Percentiles rank a stretch among this genome's conserved stretches.
Evolutionary conservation across 2,888 invertebrate species (phyloP).

Genomic region (Andrena trimmerana): DNA sequence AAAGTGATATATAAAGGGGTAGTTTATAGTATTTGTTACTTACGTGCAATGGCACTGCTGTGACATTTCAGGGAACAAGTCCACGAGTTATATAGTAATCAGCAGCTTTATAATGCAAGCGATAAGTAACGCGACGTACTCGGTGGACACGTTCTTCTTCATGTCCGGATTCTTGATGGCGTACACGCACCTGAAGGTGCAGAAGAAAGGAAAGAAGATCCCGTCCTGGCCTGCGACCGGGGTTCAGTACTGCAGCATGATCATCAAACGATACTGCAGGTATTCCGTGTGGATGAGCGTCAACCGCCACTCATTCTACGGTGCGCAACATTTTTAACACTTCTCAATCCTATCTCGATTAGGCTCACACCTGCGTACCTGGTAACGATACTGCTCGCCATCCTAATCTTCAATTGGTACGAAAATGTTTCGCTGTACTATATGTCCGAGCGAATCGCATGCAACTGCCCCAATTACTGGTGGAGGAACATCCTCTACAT

Average conservation of each 20-base stretch:
- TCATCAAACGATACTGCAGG: slow-evolving; percentile 80
- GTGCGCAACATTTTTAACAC: not conserved
- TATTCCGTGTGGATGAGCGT: not conserved
- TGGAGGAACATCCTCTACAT: too few species aligned
- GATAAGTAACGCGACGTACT: slow-evolving; percentile 84
- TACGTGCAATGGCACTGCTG: not conserved
- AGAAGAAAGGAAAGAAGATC: slow-evolving; percentile 17
- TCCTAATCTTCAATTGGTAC: too few species aligned
- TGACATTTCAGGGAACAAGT: slow-evolving; percentile 80
- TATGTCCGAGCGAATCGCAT: too few species aligned
- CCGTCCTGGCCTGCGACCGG: slow-evolving; percentile 47
- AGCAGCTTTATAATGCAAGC: slow-evolving; percentile 83
- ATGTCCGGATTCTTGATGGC: slow-evolving; percentile 82
- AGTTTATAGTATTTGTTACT: too few species aligned
- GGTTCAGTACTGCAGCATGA: slow-evolving; percentile 67
- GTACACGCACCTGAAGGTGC: slow-evolving; percentile 70
- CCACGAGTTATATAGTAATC: slow-evolving; percentile 79
- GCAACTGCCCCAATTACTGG: too few species aligned
- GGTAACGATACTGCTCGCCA: too few species aligned
- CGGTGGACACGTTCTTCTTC: slow-evolving; percentile 86
- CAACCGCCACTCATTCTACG: not conserved
- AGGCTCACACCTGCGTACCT: slow-evolving; percentile 85
- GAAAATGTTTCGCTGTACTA: too few species aligned
- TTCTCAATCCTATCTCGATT: too few species aligned
- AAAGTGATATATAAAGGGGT: too few species aligned